A percentile compares a stretch with the other conserved stretches of the same genome.
Conservation (phyloP, 2,888 invertebrate genomes). For the Heteromurus nitidus region DNA sequence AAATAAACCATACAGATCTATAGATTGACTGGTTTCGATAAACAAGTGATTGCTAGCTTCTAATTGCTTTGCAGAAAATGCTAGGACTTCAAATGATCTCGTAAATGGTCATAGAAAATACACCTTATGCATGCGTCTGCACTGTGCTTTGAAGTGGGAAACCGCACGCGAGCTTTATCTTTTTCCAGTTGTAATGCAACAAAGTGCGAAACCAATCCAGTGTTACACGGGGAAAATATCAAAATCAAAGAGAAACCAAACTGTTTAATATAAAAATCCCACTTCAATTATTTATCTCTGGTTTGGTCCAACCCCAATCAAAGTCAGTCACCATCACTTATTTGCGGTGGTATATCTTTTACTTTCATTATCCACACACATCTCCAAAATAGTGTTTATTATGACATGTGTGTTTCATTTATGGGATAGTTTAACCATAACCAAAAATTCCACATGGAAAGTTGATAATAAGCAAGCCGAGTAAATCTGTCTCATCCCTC, state of each 20-base stretch:
- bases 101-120: too few relatives aligned
- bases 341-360: conserved; percentile 59
- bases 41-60: too few relatives aligned
- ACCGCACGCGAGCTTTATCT: background rate
- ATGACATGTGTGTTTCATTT: conserved; percentile 49
- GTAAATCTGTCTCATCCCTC: conserved; percentile 52
- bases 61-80: too few relatives aligned
- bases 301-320: conserved; percentile 50
- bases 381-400: conserved; percentile 20
- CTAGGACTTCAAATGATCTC: too few relatives aligned
- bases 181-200: conserved; percentile 7
- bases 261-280: conserved; percentile 50
- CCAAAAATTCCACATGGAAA: conserved; percentile 18
- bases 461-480: conserved; percentile 28
- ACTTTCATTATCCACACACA: conserved; percentile 40
- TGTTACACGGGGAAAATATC: conserved; percentile 6
- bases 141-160: too few relatives aligned
- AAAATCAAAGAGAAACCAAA: conserved; percentile 41
- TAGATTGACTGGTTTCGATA: too few relatives aligned
- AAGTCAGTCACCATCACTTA: conserved; percentile 65
- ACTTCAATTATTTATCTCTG: conserved; percentile 65
- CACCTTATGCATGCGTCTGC: too few relatives aligned
- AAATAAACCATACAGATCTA: conserved; percentile 1
- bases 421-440: conserved; percentile 43
- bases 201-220: conserved; percentile 17